Percentiles rank a stretch among this genome's conserved stretches.
phyloP scores from a whole-genome alignment of 1,140 invertebrate genomes.

The Popillia japonica region DNA sequence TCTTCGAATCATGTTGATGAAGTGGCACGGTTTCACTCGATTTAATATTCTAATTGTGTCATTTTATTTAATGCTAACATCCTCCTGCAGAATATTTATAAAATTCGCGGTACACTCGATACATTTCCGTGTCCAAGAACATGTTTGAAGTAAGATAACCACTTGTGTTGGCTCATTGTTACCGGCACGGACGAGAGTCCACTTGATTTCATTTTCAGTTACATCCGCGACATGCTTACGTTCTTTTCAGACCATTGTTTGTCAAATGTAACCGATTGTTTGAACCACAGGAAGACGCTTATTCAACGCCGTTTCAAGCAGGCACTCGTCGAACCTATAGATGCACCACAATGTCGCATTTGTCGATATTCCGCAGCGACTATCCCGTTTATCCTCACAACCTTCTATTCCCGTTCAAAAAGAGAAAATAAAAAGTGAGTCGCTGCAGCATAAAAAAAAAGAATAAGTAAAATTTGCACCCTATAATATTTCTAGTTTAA shows the following conservation, averaged over 20 bases:
- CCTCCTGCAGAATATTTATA: background rate
- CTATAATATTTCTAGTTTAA: no score
- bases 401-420: no score
- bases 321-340: background rate
- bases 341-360: background rate
- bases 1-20: no score
- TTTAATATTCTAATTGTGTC: no score
- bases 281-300: constrained; percentile 28
- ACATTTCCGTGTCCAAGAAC: constrained; percentile 15
- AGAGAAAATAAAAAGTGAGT: no score
- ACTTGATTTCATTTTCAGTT: constrained; percentile 34
- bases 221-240: constrained; percentile 21
- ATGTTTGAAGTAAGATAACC: constrained; percentile 21
- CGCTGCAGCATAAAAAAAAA: no score
- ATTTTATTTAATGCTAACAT: no score
- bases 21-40: no score
- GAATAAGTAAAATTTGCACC: no score
- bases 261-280: constrained; percentile 29
- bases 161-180: constrained; percentile 4
- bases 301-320: constrained; percentile 1
- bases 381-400: no score
- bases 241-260: constrained; percentile 31
- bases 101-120: background rate
- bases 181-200: constrained; percentile 1
- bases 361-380: background rate